Percentiles rank a stretch among this genome's conserved stretches.
Evolutionary conservation across 2,888 invertebrate species (phyloP).

Genomic region (Polydrusus pterygomalis): DNA sequence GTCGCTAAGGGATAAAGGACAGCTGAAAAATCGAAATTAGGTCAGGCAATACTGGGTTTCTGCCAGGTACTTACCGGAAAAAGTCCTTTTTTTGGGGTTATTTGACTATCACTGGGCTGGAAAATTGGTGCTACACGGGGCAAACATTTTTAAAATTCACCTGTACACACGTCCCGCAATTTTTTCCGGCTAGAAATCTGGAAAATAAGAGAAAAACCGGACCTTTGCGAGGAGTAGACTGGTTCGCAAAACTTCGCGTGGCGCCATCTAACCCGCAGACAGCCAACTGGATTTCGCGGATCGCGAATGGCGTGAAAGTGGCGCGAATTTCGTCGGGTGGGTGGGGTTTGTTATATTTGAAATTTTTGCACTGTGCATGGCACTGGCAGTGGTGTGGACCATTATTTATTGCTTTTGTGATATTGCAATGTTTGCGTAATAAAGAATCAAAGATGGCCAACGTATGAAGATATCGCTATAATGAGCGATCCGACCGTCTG

Average conservation of each 20-base stretch:
- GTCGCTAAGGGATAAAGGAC: slow-evolving; percentile 32
- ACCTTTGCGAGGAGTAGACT: slow-evolving; percentile 31
- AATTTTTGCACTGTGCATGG: slow-evolving; percentile 27
- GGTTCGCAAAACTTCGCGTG: slow-evolving; percentile 43
- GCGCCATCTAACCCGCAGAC: slow-evolving; percentile 50
- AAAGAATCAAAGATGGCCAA: slow-evolving; percentile 28
- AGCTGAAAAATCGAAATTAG: slow-evolving; percentile 48
- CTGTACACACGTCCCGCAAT: slow-evolving; percentile 29
- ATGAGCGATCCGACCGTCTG: not conserved
- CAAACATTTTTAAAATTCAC: slow-evolving; percentile 25
- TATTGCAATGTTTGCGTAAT: slow-evolving; percentile 27
- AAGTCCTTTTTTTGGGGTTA: slow-evolving; percentile 25
- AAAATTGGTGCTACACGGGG: slow-evolving; percentile 11
- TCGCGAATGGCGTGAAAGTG: slow-evolving; percentile 52
- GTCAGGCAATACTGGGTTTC: slow-evolving; percentile 46
- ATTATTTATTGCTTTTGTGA: slow-evolving; percentile 28
- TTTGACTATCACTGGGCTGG: slow-evolving; percentile 41
- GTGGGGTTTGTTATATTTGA: slow-evolving; percentile 51
- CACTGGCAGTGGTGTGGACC: slow-evolving; percentile 26
- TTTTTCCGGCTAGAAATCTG: slow-evolving; percentile 37
- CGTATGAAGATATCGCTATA: not conserved
- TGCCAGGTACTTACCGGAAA: slow-evolving; percentile 49
- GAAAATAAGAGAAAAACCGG: slow-evolving; percentile 49
- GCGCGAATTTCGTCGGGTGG: slow-evolving; percentile 53
- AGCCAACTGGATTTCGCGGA: slow-evolving; percentile 47